Evolutionary conservation across 2,888 invertebrate species (phyloP).

Genomic region (Gnatocerus cornutus): DNA sequence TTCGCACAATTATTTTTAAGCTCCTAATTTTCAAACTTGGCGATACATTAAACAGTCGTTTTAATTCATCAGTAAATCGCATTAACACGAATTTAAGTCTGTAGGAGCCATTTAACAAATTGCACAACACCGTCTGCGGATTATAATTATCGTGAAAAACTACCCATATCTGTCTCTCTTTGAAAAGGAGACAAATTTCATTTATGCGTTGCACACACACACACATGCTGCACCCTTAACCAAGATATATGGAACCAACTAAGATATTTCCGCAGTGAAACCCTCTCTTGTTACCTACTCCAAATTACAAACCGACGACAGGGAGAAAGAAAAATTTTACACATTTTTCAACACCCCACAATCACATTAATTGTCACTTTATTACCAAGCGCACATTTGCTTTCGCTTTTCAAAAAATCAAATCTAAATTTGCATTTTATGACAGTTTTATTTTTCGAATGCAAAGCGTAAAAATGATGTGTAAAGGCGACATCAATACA

Average conservation of each 20-base stretch:
- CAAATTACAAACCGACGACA: constrained; percentile 2
- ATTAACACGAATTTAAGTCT: constrained; percentile 24
- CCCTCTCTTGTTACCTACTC: neutral
- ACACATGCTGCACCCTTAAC: constrained; percentile 3
- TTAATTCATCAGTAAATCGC: constrained; percentile 30
- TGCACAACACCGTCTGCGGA: neutral
- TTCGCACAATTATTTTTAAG: constrained; percentile 29
- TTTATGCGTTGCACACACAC: constrained; percentile 4
- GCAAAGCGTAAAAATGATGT: no score
- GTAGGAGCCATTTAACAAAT: constrained; percentile 25
- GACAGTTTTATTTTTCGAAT: no score
- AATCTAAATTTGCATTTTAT: no score
- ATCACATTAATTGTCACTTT: neutral
- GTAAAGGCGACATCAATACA: neutral
- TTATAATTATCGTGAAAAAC: constrained; percentile 8
- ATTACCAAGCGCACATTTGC: no score
- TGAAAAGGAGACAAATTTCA: constrained; percentile 7
- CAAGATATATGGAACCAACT: constrained; percentile 14
- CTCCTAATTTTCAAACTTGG: constrained; percentile 26
- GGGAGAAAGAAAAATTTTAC: neutral
- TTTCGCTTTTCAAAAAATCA: no score
- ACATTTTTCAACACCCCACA: constrained; percentile 1
- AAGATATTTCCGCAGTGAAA: constrained; percentile 5
- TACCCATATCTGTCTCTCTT: neutral
- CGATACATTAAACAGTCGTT: constrained; percentile 11